Conservation (phyloP, 2,888 invertebrate species). For the Steromphala cineraria region DNA sequence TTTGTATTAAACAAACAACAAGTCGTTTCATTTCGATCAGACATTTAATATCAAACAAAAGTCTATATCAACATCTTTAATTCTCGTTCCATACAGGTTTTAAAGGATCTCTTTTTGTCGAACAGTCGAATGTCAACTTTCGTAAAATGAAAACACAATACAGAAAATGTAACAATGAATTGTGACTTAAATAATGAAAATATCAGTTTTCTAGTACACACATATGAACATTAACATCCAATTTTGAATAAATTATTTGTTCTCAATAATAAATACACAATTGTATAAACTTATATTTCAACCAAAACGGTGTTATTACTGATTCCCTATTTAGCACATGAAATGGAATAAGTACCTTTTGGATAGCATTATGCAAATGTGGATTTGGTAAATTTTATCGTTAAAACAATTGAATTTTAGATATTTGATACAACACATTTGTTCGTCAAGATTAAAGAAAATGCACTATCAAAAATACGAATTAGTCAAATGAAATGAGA, state of each 20-base stretch:
- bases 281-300: not conserved
- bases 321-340: not conserved
- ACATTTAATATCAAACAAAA: constrained; percentile 10
- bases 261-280: not conserved
- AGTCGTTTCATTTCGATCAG: not conserved
- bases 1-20: not conserved
- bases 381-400: not conserved
- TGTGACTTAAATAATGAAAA: not conserved
- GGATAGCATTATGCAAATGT: not conserved
- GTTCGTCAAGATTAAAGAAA: not conserved
- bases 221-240: not conserved
- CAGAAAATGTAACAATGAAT: not conserved
- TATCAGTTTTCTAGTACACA: not conserved
- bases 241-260: not conserved
- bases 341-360: not conserved
- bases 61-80: not conserved
- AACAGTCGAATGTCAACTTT: not conserved
- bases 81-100: not conserved
- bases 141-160: not conserved
- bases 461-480: no score
- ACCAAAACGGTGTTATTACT: not conserved
- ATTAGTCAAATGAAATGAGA: no score
- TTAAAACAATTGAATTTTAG: no score
- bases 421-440: not conserved
- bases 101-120: not conserved